phyloP scores from a whole-genome alignment of 2,797 vertebrate species.

The Capromys pilorides region DNA sequence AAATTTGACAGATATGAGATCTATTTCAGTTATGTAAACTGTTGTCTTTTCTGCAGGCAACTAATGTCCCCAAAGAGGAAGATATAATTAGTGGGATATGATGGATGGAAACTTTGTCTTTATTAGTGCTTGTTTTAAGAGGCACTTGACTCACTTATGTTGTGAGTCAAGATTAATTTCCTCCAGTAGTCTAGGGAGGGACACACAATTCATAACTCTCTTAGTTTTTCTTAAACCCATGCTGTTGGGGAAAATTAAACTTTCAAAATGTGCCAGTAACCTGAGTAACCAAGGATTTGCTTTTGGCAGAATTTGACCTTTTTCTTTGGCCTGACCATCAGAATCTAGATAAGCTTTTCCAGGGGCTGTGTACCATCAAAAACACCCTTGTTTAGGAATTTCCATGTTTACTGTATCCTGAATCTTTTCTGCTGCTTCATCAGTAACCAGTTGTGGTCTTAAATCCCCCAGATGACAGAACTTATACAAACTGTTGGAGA shows the following conservation, averaged over 20 bases:
- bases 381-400: neutral
- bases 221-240: constrained; percentile 43
- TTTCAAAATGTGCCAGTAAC: constrained; percentile 56
- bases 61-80: constrained; percentile 47
- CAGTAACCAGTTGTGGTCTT: neutral
- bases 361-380: neutral
- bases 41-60: constrained; percentile 68
- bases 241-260: constrained; percentile 50
- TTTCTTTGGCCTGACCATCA: neutral
- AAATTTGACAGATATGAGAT: constrained; percentile 31
- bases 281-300: constrained; percentile 13
- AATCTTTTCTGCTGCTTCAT: neutral
- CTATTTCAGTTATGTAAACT: constrained; percentile 65
- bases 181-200: constrained; percentile 15
- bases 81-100: constrained; percentile 59
- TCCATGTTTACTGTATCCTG: neutral
- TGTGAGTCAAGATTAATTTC: constrained; percentile 66
- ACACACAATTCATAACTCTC: constrained; percentile 57
- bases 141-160: constrained; percentile 65
- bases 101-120: constrained; percentile 56
- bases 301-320: constrained; percentile 41
- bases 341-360: constrained; percentile 47
- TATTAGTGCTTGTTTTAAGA: constrained; percentile 64
- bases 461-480: neutral
- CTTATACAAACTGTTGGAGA: neutral